A percentile compares a stretch with the other conserved stretches of the same genome.
These are phyloP conservation scores for Megalops cyprinoides DNA, from an alignment of 2,797 vertebrate genomes.

Conservation along the genomic window DNA sequence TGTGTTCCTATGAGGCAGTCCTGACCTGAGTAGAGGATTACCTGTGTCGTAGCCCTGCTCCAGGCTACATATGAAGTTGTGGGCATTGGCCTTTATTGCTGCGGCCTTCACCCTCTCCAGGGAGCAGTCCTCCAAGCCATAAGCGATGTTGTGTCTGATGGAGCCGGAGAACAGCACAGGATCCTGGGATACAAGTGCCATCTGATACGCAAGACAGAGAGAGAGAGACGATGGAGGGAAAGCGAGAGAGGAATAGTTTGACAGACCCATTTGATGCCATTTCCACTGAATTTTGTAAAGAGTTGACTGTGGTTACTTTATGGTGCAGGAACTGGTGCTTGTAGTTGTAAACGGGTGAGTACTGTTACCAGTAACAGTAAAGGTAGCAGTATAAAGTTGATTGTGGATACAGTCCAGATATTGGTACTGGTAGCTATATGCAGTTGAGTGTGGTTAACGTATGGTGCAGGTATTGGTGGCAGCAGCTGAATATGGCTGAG, in stretches of 20 bases:
- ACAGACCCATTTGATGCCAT: neutral
- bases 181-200: conserved; percentile 83
- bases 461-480: neutral
- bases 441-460: too few species aligned
- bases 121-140: conserved; percentile 72
- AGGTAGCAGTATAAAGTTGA: too few species aligned
- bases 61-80: conserved; percentile 72
- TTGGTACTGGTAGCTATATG: too few species aligned
- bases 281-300: neutral
- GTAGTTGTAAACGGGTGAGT: too few species aligned
- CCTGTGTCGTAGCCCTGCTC: conserved; percentile 73
- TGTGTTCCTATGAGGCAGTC: neutral
- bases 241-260: neutral
- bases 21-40: conserved; percentile 44
- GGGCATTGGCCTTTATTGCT: conserved; percentile 56
- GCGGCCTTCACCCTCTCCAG: conserved; percentile 62
- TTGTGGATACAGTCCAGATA: too few species aligned
- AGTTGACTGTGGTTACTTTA: too few species aligned
- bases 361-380: too few species aligned
- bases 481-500: too few species aligned
- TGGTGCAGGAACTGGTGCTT: neutral
- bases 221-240: neutral
- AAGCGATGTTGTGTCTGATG: conserved; percentile 81
- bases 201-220: conserved; percentile 60
- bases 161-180: conserved; percentile 87